Conservation (phyloP, 2,888 invertebrate genomes). For the Smittia sp. region DNA sequence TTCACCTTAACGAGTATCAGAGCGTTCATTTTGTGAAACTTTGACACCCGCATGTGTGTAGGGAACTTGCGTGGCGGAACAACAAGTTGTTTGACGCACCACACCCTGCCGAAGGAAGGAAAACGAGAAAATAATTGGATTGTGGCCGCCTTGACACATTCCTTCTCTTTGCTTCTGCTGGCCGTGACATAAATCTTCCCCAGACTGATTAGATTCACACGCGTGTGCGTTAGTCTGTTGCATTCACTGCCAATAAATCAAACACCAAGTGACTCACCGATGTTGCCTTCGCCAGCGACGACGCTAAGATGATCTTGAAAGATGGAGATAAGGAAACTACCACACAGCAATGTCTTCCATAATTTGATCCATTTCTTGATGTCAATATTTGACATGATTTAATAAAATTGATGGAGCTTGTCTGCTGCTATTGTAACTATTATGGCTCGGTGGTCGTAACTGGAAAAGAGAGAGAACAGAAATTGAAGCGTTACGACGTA, state of each 20-base stretch:
- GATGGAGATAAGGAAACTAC: slow-evolving; percentile 36
- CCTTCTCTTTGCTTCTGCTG: too few species aligned
- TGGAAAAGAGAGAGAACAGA: not conserved
- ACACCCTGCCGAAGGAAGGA: not conserved
- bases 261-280: slow-evolving; percentile 31
- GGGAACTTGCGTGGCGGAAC: too few species aligned
- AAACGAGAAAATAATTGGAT: not conserved
- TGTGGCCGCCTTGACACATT: not conserved
- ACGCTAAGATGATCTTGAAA: slow-evolving; percentile 37
- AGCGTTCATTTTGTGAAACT: too few species aligned
- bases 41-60: too few species aligned
- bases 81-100: not conserved
- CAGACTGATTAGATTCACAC: not conserved
- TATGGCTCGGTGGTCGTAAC: slow-evolving; percentile 33
- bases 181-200: not conserved
- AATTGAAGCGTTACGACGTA: not conserved
- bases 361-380: slow-evolving; percentile 35
- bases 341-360: slow-evolving; percentile 39
- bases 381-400: slow-evolving; percentile 42
- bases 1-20: too few species aligned
- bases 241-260: not conserved
- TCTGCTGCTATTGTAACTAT: slow-evolving; percentile 37
- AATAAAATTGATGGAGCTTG: slow-evolving; percentile 40
- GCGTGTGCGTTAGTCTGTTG: not conserved
- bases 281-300: slow-evolving; percentile 35